phyloP scores from a whole-genome alignment of 2,797 vertebrate genomes.

The Centropyge bicolor region DNA sequence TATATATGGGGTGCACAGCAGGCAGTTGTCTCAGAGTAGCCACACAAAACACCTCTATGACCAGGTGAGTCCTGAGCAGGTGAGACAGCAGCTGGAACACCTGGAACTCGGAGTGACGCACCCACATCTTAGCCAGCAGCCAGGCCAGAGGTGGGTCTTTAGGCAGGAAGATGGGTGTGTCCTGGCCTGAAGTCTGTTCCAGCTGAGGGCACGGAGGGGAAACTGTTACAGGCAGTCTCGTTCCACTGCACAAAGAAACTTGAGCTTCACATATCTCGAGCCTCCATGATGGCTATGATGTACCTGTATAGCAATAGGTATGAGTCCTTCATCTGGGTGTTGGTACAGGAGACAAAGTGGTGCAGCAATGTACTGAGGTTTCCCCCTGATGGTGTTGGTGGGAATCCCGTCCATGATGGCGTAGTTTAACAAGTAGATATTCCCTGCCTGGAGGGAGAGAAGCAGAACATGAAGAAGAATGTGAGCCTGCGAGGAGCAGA shows the following conservation, averaged over 20 bases:
- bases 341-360: constrained; percentile 88
- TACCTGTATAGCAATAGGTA: constrained; percentile 88
- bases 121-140: constrained; percentile 90
- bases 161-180: constrained; percentile 88
- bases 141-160: constrained; percentile 86
- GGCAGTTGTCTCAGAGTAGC: constrained; percentile 87
- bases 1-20: constrained; percentile 88
- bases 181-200: constrained; percentile 82
- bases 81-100: constrained; percentile 88
- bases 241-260: neutral
- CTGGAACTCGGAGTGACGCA: constrained; percentile 89
- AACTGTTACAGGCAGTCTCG: neutral
- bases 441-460: constrained; percentile 83
- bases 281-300: neutral
- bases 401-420: constrained; percentile 86
- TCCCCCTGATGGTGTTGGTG: constrained; percentile 80
- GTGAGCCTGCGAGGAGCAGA: neutral
- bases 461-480: neutral
- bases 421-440: constrained; percentile 87
- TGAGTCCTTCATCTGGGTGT: constrained; percentile 81
- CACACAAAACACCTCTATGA: constrained; percentile 86
- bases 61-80: constrained; percentile 88
- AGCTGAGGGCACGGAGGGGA: constrained; percentile 74
- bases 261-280: neutral
- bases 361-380: constrained; percentile 83